Base-by-base conservation (phyloP, 2,888 invertebrate species). In the Callyntrura sp. region DNA sequence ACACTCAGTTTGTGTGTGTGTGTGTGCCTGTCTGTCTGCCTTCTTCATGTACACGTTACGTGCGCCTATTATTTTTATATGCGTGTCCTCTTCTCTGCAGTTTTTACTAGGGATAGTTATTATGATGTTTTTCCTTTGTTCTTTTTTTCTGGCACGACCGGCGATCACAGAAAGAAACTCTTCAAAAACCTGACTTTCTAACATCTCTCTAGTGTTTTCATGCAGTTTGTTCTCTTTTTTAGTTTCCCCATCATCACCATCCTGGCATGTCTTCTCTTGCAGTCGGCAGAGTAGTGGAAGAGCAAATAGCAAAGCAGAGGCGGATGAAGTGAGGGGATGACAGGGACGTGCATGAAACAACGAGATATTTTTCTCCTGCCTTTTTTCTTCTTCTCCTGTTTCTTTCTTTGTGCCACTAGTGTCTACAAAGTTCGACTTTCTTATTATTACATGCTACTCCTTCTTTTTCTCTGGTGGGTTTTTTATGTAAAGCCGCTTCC, bases 141-240 rank as follows among this genome's bases (percentile, higher is more conserved):
- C 73, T 73, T 76, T 60, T 84, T 62, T 65, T 48, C 81, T 68
- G 81, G 57, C 48, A 81, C 88, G 88, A 73, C 45, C 73, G 45
- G 62, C 62, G 76, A 70, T 79, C 60, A 81, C 51, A 0, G 23
- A 55, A 25, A 87, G 43, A 20, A 62, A 79, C 79, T 79, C 86
- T 65, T 86, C 65, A 78, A 81, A 87, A 79, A 43, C 57, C 57
- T 87, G 86, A 70, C 79, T 87, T 87, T 87, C 85, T 65, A 85
- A 62, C 85, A 62, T 73, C 79, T 86, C 86, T 28, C 14, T 60
- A 51, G 25, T 76, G 48, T n/a, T 68, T 70, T 81, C 68, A 70
- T 81, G 68, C 81, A 62, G 78, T 78, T 85, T 85, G 28, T 78
- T 55, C 57, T 28, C 28, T n/a, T 43, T 60, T 68, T 62, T 76